Percentiles rank a stretch among this genome's conserved stretches.
Conservation (phyloP, 2,797 vertebrate genomes). For the Ispidina picta region DNA sequence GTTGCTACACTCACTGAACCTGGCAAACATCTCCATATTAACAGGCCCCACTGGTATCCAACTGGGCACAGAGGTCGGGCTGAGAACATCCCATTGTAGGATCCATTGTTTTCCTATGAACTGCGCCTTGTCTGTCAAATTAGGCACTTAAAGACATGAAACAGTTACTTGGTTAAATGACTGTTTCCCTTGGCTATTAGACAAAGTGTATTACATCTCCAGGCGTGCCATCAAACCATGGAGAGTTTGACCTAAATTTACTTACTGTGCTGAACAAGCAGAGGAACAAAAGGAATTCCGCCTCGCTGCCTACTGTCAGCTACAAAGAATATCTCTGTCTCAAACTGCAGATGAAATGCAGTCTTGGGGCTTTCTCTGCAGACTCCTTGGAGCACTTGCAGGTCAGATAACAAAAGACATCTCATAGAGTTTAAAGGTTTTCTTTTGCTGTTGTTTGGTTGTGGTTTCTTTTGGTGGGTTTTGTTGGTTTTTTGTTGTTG, state of each 20-base stretch:
- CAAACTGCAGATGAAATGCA: slow-evolving; percentile 37
- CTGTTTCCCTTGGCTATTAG: slow-evolving; percentile 29
- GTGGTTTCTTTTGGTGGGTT: too few species aligned
- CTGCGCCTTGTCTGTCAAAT: background rate
- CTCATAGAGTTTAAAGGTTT: background rate
- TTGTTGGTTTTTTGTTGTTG: too few species aligned
- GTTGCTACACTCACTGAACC: background rate
- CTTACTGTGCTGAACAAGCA: slow-evolving; percentile 24
- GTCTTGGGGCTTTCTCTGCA: background rate
- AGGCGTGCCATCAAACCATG: slow-evolving; percentile 14
- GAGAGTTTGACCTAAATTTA: slow-evolving; percentile 58
- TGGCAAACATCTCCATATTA: background rate
- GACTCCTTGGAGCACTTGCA: background rate
- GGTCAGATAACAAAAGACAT: slow-evolving; percentile 26
- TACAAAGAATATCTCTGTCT: slow-evolving; percentile 7
- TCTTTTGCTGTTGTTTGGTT: background rate
- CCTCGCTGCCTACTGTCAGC: slow-evolving; percentile 35
- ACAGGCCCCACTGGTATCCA: background rate
- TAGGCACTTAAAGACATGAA: slow-evolving; percentile 19
- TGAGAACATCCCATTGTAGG: background rate
- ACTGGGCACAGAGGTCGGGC: background rate
- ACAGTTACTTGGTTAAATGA: slow-evolving; percentile 31
- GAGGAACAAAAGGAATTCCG: background rate
- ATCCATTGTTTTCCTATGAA: background rate
- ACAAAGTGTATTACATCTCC: slow-evolving; percentile 7